Conservation (phyloP, 64 coral and sea anemone species). For the Stylophora pistillata region DNA sequence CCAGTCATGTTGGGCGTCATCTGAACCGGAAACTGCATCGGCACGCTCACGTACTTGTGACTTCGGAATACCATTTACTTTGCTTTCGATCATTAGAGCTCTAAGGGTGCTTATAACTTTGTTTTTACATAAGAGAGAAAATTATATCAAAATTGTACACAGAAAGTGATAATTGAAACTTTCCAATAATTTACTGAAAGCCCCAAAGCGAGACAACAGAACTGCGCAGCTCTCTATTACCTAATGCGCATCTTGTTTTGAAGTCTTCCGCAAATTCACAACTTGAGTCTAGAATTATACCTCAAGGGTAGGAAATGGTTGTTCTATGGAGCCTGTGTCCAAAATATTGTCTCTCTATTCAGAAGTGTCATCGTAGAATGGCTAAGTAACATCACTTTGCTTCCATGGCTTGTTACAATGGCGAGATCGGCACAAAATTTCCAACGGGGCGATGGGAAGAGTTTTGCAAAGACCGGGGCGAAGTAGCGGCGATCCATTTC, state of each 20-base stretch:
- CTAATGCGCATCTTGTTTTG: conserved; percentile 33
- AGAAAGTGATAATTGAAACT: background rate
- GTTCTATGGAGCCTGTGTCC: background rate
- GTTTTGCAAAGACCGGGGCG: conserved; percentile 93
- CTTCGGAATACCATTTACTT: background rate
- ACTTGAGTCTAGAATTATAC: background rate
- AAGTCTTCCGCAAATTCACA: conserved; percentile 1
- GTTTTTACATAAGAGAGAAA: background rate
- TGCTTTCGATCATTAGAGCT: background rate
- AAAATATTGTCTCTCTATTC: background rate
- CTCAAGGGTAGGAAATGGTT: background rate
- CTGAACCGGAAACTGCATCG: background rate
- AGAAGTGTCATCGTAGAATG: conserved; percentile 32
- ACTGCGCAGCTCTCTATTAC: background rate
- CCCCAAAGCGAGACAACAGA: conserved; percentile 8
- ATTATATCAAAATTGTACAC: background rate
- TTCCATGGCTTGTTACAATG: conserved; percentile 96
- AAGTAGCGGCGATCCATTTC: conserved; percentile 86
- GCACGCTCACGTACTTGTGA: background rate
- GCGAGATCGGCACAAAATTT: conserved; percentile 85
- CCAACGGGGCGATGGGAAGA: conserved; percentile 94
- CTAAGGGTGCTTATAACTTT: background rate
- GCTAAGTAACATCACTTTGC: conserved; percentile 34
- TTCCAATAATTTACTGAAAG: background rate
- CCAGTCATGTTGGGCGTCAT: background rate